Evolutionary conservation across 2,888 invertebrate genomes (phyloP).

Genomic region (Lomographa bimaculata): DNA sequence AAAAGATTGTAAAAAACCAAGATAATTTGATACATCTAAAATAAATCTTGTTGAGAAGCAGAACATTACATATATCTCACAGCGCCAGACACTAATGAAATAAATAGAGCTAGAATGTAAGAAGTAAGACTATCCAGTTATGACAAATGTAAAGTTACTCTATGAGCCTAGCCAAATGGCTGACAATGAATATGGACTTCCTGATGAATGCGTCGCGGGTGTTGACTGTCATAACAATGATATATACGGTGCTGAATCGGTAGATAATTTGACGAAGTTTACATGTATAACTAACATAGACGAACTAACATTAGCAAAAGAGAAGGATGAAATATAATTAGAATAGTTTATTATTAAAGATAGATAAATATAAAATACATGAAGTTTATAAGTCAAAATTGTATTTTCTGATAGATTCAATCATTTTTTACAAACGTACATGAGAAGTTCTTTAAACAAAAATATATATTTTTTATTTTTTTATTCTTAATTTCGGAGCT

Average conservation of each 20-base stretch:
- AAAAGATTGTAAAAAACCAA: slow-evolving; percentile 4
- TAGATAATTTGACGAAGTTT: slow-evolving; percentile 12
- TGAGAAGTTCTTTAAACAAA: too few relatives aligned
- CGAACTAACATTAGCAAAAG: too few relatives aligned
- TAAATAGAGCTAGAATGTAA: slow-evolving; percentile 26
- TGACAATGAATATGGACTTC: slow-evolving; percentile 64
- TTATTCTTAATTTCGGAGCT: too few relatives aligned
- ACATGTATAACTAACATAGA: slow-evolving; percentile 1
- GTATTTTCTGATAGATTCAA: too few relatives aligned
- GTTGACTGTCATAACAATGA: slow-evolving; percentile 44
- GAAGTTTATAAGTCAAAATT: too few relatives aligned
- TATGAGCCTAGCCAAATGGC: slow-evolving; percentile 64
- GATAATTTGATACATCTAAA: slow-evolving; percentile 9
- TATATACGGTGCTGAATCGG: slow-evolving; percentile 19
- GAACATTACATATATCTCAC: slow-evolving; percentile 4
- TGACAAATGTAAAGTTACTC: slow-evolving; percentile 60
- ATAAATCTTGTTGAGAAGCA: slow-evolving; percentile 6
- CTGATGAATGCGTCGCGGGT: slow-evolving; percentile 68
- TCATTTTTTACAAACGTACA: too few relatives aligned
- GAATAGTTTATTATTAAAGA: too few relatives aligned
- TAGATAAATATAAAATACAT: too few relatives aligned
- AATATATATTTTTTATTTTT: too few relatives aligned
- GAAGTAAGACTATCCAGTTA: slow-evolving; percentile 57
- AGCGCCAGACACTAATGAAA: slow-evolving; percentile 37
- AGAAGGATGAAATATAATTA: too few relatives aligned